Base-by-base conservation (phyloP, 2,888 invertebrate species). In the Brenthis hecate region DNA sequence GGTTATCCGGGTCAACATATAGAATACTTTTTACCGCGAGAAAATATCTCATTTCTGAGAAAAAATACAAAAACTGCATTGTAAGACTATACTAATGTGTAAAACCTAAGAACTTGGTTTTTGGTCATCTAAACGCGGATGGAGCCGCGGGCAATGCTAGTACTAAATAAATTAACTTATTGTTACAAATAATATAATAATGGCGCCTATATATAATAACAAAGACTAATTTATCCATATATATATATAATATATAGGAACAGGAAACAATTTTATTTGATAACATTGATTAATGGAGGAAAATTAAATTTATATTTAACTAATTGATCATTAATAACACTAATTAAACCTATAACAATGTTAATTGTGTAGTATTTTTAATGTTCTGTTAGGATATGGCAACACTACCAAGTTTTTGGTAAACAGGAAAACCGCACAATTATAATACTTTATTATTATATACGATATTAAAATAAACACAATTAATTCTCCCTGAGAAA, bases 371-470 rank as follows among this genome's bases (percentile, higher is more conserved):
- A 55, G 58, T 70, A 67, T 56, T 64, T 71, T 60, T 71, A 55
- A 69, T 64, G 57, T 66, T 66, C 53, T 48, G 54, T 19, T 23
- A 61, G 47, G 50, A 19, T 6, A 53, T 50, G 13, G 28, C 36
- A 60, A n/a, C 48, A 55, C 50, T 23, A 54, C 50, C 56, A 13
- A 14, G 57, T 61, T 66, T 71, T 66, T n/a, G 71, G 66, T 72
- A 72, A 72, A 72, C 72, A 72, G 72, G 72, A 72, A 70, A 72
- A 72, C 70, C 67, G 54, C 50, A 23, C 16, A 54, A 71, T 65
- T 62, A 65, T 61, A 47, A 68, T 65, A 57, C 65, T 68, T 68
- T 65, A 65, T 61, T 68, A 65, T 53, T 43, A 56, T 61, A 36
- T 65, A 68, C 53, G 48, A 54, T 53, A 65, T 61, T 68, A 19